A percentile compares a stretch with the other conserved stretches of the same genome.
phyloP scores from a whole-genome alignment of 2,888 invertebrate genomes.

The Magallana nippona region DNA sequence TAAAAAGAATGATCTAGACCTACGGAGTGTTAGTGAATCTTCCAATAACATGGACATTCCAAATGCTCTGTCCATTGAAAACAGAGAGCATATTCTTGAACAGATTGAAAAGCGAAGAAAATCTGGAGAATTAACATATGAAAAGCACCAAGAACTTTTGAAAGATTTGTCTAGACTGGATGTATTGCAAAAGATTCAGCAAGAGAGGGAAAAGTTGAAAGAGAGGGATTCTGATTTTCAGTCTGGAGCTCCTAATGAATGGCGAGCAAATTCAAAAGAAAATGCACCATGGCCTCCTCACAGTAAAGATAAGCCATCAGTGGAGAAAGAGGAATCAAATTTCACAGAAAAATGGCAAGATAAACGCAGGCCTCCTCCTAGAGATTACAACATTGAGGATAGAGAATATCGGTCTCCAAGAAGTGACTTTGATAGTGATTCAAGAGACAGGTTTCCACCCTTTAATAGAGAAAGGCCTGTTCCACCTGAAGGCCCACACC shows the following conservation, averaged over 20 bases:
- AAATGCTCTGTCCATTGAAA: slow-evolving; percentile 53
- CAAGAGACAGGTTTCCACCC: slow-evolving; percentile 36
- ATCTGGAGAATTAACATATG: slow-evolving; percentile 82
- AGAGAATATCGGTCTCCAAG: slow-evolving; percentile 40
- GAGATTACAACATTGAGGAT: slow-evolving; percentile 25
- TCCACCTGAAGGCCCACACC: slow-evolving; percentile 40
- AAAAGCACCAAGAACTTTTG: slow-evolving; percentile 75
- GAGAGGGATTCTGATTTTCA: slow-evolving; percentile 16
- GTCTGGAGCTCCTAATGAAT: neutral
- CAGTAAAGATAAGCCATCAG: slow-evolving; percentile 5
- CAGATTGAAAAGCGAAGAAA: slow-evolving; percentile 84
- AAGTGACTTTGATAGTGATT: slow-evolving; percentile 50
- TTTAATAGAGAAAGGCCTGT: slow-evolving; percentile 40
- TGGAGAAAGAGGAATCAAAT: slow-evolving; percentile 20
- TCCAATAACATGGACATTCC: slow-evolving; percentile 43
- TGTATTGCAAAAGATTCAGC: slow-evolving; percentile 61
- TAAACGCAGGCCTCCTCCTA: neutral
- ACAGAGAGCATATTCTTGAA: slow-evolving; percentile 59
- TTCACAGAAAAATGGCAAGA: slow-evolving; percentile 15
- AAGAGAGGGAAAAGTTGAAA: slow-evolving; percentile 48
- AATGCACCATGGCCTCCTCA: slow-evolving; percentile 5
- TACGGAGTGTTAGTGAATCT: neutral
- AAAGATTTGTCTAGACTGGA: slow-evolving; percentile 71
- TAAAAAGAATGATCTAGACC: neutral
- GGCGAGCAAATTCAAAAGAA: neutral